Evolutionary conservation across 2,113 vertebrate genomes (phyloP).

Genomic region (Uropsilus gracilis): DNA sequence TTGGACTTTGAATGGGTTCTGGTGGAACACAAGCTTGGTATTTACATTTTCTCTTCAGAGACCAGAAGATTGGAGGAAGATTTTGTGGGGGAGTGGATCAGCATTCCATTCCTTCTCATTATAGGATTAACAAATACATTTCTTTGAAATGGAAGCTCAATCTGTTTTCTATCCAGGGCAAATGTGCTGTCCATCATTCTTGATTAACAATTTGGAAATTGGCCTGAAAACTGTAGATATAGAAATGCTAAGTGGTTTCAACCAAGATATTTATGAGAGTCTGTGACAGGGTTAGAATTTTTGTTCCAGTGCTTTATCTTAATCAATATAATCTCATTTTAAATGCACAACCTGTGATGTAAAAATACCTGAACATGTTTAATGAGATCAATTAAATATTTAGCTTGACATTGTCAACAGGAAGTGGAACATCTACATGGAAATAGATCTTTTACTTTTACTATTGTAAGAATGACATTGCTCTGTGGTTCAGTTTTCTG

Average conservation of each 20-base stretch:
- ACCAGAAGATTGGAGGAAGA: background rate
- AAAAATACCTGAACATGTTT: conserved; percentile 71
- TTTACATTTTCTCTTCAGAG: conserved; percentile 21
- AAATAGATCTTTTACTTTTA: conserved; percentile 66
- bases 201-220: conserved; percentile 60
- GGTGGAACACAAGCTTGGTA: background rate
- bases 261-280: conserved; percentile 62
- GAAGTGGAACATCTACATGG: conserved; percentile 72
- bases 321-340: conserved; percentile 71
- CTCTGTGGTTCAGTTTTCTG: conserved; percentile 72
- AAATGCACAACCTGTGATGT: conserved; percentile 64
- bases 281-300: conserved; percentile 49
- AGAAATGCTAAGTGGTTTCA: conserved; percentile 65
- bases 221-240: conserved; percentile 32
- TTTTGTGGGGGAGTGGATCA: background rate
- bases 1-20: background rate
- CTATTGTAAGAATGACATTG: conserved; percentile 38
- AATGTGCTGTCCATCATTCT: conserved; percentile 27
- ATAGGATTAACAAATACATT: conserved; percentile 37
- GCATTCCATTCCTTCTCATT: background rate
- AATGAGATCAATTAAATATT: conserved; percentile 77
- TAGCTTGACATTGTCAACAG: conserved; percentile 75
- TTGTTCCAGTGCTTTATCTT: conserved; percentile 65
- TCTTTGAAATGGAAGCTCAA: background rate
- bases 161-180: background rate